Percentiles rank a stretch among this genome's conserved stretches.
These are phyloP conservation scores for Drosophila busckii DNA, from an alignment of 1,140 invertebrate species.

Conservation along the genomic window DNA sequence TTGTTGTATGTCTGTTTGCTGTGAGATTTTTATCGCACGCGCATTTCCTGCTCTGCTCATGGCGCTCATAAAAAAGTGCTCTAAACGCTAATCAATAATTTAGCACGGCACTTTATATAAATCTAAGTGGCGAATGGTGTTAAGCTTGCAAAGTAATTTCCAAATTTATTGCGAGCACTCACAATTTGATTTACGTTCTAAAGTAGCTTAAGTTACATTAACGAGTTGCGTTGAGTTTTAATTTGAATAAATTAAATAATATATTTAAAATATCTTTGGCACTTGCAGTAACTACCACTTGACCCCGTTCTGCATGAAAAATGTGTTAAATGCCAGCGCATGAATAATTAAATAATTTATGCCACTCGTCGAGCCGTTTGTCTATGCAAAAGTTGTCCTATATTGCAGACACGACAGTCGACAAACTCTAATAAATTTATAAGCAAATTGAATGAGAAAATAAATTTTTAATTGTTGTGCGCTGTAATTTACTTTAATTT, in stretches of 20 bases:
- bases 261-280: too few species aligned
- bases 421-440: constrained; percentile 5
- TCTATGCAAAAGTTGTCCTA: constrained; percentile 29
- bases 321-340: constrained; percentile 47
- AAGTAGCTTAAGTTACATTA: too few species aligned
- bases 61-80: constrained; percentile 31
- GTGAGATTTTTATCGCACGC: constrained; percentile 17
- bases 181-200: too few species aligned
- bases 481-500: constrained; percentile 47
- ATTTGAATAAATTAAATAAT: too few species aligned
- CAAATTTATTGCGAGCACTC: too few species aligned
- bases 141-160: too few species aligned
- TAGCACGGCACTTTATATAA: constrained; percentile 13
- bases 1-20: background rate
- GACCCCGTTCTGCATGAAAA: constrained; percentile 7
- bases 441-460: constrained; percentile 22
- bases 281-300: too few species aligned
- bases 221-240: too few species aligned
- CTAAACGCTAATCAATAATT: constrained; percentile 40
- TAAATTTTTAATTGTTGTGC: constrained; percentile 26
- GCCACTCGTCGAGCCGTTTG: background rate
- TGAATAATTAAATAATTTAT: constrained; percentile 51
- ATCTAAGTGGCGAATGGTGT: background rate
- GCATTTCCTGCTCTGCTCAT: constrained; percentile 43
- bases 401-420: constrained; percentile 19